Evolutionary conservation across 2,797 vertebrate genomes (phyloP).

Genomic region (Phaenicophaeus curvirostris): DNA sequence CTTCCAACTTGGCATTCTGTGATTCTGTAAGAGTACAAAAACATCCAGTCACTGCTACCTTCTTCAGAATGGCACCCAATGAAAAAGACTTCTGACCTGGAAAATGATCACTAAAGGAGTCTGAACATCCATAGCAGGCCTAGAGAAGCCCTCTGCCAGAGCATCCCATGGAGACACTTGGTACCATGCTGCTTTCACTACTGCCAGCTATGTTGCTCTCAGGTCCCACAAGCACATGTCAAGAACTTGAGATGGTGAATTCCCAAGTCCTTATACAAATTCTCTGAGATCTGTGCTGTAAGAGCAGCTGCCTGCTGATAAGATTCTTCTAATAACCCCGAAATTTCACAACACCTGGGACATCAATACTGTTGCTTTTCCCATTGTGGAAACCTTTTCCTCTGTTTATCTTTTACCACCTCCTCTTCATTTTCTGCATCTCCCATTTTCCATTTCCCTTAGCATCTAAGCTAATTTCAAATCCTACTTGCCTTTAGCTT

Average conservation of each 20-base stretch:
- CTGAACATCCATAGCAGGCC: background rate
- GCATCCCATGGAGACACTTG: too few species aligned
- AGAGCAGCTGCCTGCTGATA: background rate
- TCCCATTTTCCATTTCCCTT: background rate
- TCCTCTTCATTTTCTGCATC: background rate
- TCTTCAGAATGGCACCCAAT: background rate
- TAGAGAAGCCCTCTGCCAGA: background rate
- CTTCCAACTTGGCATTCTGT: too few species aligned
- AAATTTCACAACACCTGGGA: background rate
- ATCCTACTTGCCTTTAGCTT: background rate
- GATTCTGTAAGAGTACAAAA: background rate
- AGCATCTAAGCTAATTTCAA: background rate
- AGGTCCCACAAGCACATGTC: fast-evolving
- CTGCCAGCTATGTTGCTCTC: background rate
- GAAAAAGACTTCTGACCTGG: background rate
- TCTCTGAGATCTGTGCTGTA: background rate
- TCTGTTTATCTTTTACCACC: background rate
- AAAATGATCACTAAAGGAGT: background rate
- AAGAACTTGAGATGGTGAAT: background rate
- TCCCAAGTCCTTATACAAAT: background rate
- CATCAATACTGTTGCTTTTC: background rate
- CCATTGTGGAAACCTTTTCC: background rate
- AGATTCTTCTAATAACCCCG: background rate
- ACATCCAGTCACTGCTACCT: background rate
- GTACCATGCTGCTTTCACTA: fast-evolving